phyloP scores from a whole-genome alignment of 2,888 invertebrate species.

The Schizotus pectinicornis region DNA sequence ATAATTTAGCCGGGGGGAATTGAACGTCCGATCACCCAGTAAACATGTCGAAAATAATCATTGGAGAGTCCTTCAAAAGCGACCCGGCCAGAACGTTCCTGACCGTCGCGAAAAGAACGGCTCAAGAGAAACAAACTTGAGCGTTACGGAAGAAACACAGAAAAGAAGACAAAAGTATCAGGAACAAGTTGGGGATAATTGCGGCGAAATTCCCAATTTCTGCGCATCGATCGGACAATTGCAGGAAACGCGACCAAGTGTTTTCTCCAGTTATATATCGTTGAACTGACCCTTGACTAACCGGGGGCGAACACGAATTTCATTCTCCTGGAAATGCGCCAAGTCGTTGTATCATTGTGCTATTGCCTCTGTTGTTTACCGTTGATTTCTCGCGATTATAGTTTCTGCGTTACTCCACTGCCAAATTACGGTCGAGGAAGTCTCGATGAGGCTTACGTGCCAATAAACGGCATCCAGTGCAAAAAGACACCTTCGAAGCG shows the following conservation, averaged over 20 bases:
- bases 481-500: no score
- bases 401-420: conserved; percentile 11
- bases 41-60: no score
- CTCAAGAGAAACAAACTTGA: conserved; percentile 7
- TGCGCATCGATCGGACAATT: conserved; percentile 22
- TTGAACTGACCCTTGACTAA: conserved; percentile 32
- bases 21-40: no score
- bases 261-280: conserved; percentile 30
- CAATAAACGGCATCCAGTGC: no score
- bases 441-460: background rate
- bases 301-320: conserved; percentile 30
- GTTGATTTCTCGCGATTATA: conserved; percentile 19
- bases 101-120: no score
- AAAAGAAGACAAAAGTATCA: conserved; percentile 16
- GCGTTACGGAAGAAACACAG: conserved; percentile 8
- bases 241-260: conserved; percentile 23
- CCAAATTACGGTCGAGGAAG: conserved; percentile 13
- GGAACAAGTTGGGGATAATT: conserved; percentile 18
- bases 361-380: conserved; percentile 23
- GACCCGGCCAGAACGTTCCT: no score
- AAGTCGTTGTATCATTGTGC: conserved; percentile 25
- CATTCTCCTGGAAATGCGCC: conserved; percentile 25
- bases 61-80: no score
- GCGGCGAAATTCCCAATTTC: conserved; percentile 17
- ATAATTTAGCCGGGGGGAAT: no score